Base-by-base conservation (phyloP, 2,113 vertebrate species). In the Dipodomys spectabilis region DNA sequence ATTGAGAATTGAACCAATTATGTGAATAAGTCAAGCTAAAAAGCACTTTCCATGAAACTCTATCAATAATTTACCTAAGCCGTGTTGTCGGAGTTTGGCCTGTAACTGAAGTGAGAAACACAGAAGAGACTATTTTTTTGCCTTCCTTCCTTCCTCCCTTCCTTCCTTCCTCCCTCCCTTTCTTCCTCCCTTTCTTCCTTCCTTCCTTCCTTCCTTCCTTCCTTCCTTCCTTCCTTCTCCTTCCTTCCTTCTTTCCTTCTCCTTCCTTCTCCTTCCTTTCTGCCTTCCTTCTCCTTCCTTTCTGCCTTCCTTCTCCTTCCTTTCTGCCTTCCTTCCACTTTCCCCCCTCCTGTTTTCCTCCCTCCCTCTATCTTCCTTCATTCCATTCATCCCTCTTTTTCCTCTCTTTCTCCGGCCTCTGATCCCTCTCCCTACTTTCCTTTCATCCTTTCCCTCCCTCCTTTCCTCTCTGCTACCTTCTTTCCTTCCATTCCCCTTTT, bases 1-100 rank as follows among this genome's bases (percentile, higher is more conserved):
- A 95, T 96, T 96, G 92, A 95, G 82, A 95, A 95, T 77, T 92
- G 85, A 88, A 79, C 91, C 87, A 96, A 96, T 95, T 97, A 91
- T 91, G 84, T 2, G 60, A 93, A 79, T 85, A 95, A 91, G 92
- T 87, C 65, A 69, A 73, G 62, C 92, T 94, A 81, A 90, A 93
- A 93, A 93, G 93, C 84, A 92, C 90, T 96, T 94, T 94, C 73
- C 71, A 87, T 35, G 77, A 68, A 93, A 92, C 60, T 82, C 86
- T 68, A 82, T 93, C 95, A 95, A 93, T 96, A 94, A 96, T 95
- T 96, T 92, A 95, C 88, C 90, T 96, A 90, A 72, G 39, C 78
- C 78, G 27, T 91, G 18, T 85, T 95, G 82, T 82, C 23, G 32
- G 60, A 82, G 65, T 69, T 75, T 94, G 39, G n/a, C 53, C 18